These are phyloP conservation scores for Drosophila barbarae DNA, from an alignment of 2,888 invertebrate species.

Conservation along the genomic window DNA sequence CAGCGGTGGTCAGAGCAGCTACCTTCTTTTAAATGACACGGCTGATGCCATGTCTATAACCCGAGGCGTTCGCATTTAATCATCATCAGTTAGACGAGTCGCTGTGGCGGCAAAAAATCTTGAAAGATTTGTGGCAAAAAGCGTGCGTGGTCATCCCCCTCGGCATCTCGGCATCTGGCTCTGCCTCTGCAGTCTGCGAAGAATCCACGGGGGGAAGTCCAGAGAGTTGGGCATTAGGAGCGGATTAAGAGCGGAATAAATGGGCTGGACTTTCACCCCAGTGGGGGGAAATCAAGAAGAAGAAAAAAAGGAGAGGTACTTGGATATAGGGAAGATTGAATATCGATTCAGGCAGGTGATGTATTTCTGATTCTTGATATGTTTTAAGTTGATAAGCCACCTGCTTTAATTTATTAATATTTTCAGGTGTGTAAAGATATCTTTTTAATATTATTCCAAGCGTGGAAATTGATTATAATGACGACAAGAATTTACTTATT, in stretches of 20 bases:
- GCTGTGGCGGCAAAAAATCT: constrained; percentile 53
- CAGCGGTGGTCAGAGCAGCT: constrained; percentile 54
- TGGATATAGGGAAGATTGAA: neutral
- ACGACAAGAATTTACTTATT: neutral
- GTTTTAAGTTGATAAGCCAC: neutral
- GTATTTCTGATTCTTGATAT: neutral
- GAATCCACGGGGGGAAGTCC: constrained; percentile 29
- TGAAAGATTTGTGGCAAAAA: constrained; percentile 69
- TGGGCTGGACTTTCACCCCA: constrained; percentile 45
- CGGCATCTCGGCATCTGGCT: constrained; percentile 15
- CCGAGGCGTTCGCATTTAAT: constrained; percentile 77
- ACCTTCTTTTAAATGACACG: constrained; percentile 75
- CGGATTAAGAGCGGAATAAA: constrained; percentile 47
- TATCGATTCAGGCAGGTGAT: neutral
- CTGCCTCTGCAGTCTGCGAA: constrained; percentile 12
- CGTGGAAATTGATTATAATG: neutral
- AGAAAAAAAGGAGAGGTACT: neutral
- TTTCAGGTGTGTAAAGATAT: neutral
- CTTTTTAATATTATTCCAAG: neutral
- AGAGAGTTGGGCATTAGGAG: constrained; percentile 50
- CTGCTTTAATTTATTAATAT: neutral
- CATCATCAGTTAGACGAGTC: constrained; percentile 75
- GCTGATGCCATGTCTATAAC: constrained; percentile 77
- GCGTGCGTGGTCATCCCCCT: constrained; percentile 61
- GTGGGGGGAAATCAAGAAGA: neutral